These are phyloP conservation scores for Megalops atlanticus DNA, from an alignment of 2,113 vertebrate species.

Conservation along the genomic window DNA sequence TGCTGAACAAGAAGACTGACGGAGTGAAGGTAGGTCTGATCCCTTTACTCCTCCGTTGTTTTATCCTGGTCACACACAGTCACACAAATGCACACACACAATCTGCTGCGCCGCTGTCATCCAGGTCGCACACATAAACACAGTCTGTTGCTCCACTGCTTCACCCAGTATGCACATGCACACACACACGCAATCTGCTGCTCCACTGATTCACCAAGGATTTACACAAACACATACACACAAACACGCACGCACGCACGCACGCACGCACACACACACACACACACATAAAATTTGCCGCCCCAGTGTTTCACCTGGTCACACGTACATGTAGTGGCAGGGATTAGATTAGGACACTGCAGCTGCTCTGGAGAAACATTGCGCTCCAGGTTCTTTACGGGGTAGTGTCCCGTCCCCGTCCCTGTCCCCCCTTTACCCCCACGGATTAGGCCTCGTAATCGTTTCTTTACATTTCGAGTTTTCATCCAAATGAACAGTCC, in stretches of 20 bases:
- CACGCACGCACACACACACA: not conserved
- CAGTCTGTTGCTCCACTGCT: too few species aligned
- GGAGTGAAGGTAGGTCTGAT: slow-evolving; percentile 88
- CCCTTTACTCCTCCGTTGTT: not conserved
- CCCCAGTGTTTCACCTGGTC: too few species aligned
- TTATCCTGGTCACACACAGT: not conserved
- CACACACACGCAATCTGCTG: not conserved
- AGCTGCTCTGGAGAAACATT: too few species aligned
- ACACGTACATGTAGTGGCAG: too few species aligned
- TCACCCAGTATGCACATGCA: not conserved
- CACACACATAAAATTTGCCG: too few species aligned
- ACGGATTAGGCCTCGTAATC: too few species aligned
- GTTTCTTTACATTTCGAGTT: too few species aligned
- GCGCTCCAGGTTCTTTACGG: not conserved
- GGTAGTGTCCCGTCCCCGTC: not conserved
- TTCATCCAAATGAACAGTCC: too few species aligned
- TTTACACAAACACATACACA: not conserved
- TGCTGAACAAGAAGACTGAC: slow-evolving; percentile 90
- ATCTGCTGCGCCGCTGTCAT: too few species aligned
- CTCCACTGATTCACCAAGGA: too few species aligned
- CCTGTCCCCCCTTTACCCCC: not conserved
- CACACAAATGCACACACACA: not conserved
- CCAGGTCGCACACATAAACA: not conserved
- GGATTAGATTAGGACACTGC: too few species aligned
- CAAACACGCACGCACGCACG: not conserved